Base-by-base conservation (phyloP, 2,113 vertebrate genomes). In the Pseudopipra pipra region DNA sequence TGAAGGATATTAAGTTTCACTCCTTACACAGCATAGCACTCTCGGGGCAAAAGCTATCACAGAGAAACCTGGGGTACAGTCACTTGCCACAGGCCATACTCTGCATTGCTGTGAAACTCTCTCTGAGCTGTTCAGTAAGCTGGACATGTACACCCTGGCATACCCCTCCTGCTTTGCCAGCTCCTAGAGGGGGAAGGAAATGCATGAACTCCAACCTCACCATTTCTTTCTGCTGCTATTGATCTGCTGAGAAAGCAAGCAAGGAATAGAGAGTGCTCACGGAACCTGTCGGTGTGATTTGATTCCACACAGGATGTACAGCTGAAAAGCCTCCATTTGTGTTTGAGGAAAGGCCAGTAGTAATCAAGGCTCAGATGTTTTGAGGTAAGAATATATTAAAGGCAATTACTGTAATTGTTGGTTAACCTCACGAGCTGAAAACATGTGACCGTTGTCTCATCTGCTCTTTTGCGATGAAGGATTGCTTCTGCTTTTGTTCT, bases 21-120 rank as follows among this genome's bases (percentile, higher is more conserved):
- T 43, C 14, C 49, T 49, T 30, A 2, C 7, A 9, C 12, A 54
- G 37, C 23, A 31, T 12, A 62, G 8, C 21, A 17, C 8, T 16
- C 33, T 58, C 8, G 30, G 51, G 35, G 13, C 30, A 80, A 68
- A 90, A 80, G 9, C 9, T 46, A 4, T 7, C 24, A 8, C 23
- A 20, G 56, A 73, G 54, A 61, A 72, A 44, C 3, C 3, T 11
- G 37, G 61, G 27, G 8, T 47, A 44, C 23, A 54, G 61, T 56
- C 39, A 24, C 30, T 83, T 5, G 5, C 13, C 24, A 33, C 59
- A 41, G 27, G 35, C 23, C 41, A 18, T 33, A 22, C 54, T 82
- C 33, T 39, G 39, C 0, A 2, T 6, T 65, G 49, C 51, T 73
- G n/a, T 54, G 37, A 28, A 67, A 33, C 22, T 63, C 0, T 0